Evolutionary conservation across 1,140 invertebrate genomes (phyloP).

Genomic region (Campoletis sonorensis): DNA sequence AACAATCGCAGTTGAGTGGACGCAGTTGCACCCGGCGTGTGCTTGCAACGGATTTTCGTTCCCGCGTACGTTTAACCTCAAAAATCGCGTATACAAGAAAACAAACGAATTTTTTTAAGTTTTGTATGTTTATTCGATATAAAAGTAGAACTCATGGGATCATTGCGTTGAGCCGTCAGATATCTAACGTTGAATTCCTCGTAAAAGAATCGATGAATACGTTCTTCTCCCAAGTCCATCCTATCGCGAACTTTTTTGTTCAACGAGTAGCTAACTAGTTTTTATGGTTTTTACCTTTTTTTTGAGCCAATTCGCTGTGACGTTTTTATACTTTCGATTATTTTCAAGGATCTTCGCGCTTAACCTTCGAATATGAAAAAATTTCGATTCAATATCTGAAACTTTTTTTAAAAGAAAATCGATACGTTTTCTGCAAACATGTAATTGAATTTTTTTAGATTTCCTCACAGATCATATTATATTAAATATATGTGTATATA

Average conservation of each 20-base stretch:
- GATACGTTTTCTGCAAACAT: no score
- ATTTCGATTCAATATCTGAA: no score
- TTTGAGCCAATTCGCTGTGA: not conserved
- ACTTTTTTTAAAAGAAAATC: no score
- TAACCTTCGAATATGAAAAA: not conserved
- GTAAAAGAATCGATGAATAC: slow-evolving; percentile 37
- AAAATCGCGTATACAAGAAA: slow-evolving; percentile 2
- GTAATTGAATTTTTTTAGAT: no score
- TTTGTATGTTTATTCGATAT: not conserved
- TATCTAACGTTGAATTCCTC: not conserved
- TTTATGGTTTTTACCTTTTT: not conserved
- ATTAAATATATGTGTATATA: no score
- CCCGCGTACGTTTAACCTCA: slow-evolving; percentile 4
- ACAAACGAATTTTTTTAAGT: not conserved
- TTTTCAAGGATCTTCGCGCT: no score
- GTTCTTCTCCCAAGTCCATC: not conserved
- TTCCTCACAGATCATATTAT: no score
- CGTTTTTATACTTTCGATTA: no score
- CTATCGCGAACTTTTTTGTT: no score
- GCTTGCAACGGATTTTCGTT: not conserved
- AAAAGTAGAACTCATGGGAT: not conserved
- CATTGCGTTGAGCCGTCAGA: no score
- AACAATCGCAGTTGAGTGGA: slow-evolving; percentile 50
- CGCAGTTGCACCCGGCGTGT: slow-evolving; percentile 36
- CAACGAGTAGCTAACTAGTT: not conserved